Conservation (phyloP, 1,140 invertebrate genomes). For the Oncopeltus fasciatus region DNA sequence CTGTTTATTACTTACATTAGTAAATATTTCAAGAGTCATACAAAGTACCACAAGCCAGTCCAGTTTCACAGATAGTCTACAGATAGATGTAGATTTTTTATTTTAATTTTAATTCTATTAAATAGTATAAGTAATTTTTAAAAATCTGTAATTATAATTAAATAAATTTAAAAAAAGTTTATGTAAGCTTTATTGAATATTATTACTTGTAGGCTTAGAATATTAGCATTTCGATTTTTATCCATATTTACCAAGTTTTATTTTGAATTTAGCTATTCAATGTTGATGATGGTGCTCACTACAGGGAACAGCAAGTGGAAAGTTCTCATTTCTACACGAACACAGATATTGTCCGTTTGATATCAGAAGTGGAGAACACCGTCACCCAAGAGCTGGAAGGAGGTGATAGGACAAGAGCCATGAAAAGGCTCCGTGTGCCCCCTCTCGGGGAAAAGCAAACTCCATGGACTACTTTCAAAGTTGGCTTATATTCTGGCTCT, state of each 20-base stretch:
- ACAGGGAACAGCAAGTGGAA: slow-evolving; percentile 68
- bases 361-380: slow-evolving; percentile 63
- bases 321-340: slow-evolving; percentile 69
- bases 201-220: background rate
- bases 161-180: background rate
- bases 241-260: background rate
- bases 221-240: background rate
- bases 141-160: background rate
- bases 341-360: slow-evolving; percentile 75
- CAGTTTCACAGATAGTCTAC: too few species aligned
- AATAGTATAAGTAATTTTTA: background rate
- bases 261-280: slow-evolving; percentile 33
- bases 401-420: slow-evolving; percentile 68
- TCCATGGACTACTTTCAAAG: slow-evolving; percentile 72
- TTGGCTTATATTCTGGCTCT: slow-evolving; percentile 66
- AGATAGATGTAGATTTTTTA: too few species aligned
- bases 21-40: too few species aligned
- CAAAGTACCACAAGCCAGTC: too few species aligned
- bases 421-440: slow-evolving; percentile 75
- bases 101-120: background rate
- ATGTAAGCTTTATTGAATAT: background rate
- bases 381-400: slow-evolving; percentile 73
- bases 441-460: slow-evolving; percentile 69
- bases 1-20: too few species aligned
- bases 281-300: slow-evolving; percentile 46